Percentiles rank a stretch among this genome's conserved stretches.
Evolutionary conservation across 2,888 invertebrate species (phyloP).

Genomic region (Carcina quercana): DNA sequence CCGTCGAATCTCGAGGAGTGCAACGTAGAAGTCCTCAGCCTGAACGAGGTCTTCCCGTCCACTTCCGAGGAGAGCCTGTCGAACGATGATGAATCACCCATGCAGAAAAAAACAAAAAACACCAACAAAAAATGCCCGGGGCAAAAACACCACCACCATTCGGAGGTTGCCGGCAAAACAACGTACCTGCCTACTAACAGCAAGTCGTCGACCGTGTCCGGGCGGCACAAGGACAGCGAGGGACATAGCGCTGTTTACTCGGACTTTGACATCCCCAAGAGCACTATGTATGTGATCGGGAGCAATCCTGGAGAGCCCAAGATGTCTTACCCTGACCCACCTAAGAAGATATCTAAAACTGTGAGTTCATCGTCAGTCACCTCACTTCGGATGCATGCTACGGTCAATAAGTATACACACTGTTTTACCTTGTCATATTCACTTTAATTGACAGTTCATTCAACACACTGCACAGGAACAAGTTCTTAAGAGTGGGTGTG

Average conservation of each 20-base stretch:
- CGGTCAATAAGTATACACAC: no score
- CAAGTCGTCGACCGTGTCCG: conserved; percentile 54
- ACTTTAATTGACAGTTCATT: no score
- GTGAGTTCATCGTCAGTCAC: no score
- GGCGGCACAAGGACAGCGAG: conserved; percentile 42
- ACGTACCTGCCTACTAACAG: conserved; percentile 56
- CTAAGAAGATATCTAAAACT: conserved; percentile 64
- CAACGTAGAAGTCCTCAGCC: conserved; percentile 59
- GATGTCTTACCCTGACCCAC: conserved; percentile 58
- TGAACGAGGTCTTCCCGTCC: conserved; percentile 63
- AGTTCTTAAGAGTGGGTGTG: no score
- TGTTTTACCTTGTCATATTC: no score
- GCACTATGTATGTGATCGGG: conserved; percentile 59
- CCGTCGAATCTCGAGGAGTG: conserved; percentile 48
- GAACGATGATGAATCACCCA: conserved; percentile 49
- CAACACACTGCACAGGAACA: no score
- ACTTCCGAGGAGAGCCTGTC: conserved; percentile 66
- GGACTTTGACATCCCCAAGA: conserved; percentile 60
- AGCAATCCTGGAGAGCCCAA: conserved; percentile 68
- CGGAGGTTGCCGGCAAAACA: conserved; percentile 35
- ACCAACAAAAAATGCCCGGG: conserved; percentile 30
- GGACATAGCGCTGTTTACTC: conserved; percentile 48
- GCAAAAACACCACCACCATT: conserved; percentile 26
- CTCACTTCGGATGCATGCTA: no score
- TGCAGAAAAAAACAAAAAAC: conserved; percentile 35